These are phyloP conservation scores for Geotrupes spiniger DNA, from an alignment of 2,888 invertebrate genomes.

Conservation along the genomic window DNA sequence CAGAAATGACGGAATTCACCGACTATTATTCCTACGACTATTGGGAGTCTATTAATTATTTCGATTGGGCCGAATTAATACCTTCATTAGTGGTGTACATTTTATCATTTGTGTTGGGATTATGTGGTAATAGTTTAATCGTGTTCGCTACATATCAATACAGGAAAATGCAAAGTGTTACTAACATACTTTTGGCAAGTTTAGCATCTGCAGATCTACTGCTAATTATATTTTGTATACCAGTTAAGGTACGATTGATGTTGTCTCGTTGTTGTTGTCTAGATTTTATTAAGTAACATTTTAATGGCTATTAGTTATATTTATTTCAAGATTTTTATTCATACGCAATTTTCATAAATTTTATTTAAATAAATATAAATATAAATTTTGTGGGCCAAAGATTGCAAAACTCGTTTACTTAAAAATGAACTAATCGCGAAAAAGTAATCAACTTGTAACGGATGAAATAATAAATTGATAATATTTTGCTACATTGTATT, in stretches of 20 bases:
- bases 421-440: too few species aligned
- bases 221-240: slow-evolving; percentile 67
- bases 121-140: slow-evolving; percentile 58
- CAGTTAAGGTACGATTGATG: slow-evolving; percentile 60
- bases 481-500: too few species aligned
- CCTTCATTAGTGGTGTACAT: slow-evolving; percentile 59
- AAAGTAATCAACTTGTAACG: too few species aligned
- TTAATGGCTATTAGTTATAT: too few species aligned
- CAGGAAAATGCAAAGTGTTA: slow-evolving; percentile 58
- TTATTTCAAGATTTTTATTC: too few species aligned
- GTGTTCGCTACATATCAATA: slow-evolving; percentile 57
- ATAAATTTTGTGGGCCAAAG: too few species aligned
- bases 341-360: too few species aligned
- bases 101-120: slow-evolving; percentile 59
- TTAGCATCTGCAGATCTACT: slow-evolving; percentile 68
- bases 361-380: too few species aligned
- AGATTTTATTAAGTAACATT: too few species aligned
- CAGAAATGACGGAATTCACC: not conserved
- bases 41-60: slow-evolving; percentile 50
- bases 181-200: slow-evolving; percentile 67
- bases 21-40: slow-evolving; percentile 53
- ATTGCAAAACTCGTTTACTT: too few species aligned
- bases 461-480: too few species aligned
- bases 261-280: too few species aligned
- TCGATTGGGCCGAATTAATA: slow-evolving; percentile 56